phyloP scores from a whole-genome alignment of 2,113 vertebrate genomes.

The Rhizomys pruinosus region DNA sequence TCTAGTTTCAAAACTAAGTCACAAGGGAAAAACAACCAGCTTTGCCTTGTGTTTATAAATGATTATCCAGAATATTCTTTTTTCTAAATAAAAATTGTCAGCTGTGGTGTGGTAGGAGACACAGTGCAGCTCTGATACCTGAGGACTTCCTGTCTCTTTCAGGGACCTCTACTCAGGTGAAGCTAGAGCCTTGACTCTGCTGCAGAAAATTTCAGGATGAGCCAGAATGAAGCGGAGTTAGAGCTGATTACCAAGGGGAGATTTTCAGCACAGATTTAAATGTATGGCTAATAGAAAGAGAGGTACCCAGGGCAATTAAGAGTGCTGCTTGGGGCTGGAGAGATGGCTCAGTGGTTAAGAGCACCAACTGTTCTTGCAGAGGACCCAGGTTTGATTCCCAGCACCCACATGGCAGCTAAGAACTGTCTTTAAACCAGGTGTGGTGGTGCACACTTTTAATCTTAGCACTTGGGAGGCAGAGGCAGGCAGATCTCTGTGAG shows the following conservation, averaged over 20 bases:
- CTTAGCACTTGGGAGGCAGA: too few relatives aligned
- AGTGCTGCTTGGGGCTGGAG: background rate
- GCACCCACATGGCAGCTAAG: background rate
- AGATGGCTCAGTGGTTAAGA: background rate
- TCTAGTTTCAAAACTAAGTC: background rate
- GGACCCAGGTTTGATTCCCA: background rate
- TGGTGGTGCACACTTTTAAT: too few relatives aligned
- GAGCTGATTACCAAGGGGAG: background rate
- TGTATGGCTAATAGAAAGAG: background rate
- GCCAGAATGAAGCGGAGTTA: background rate
- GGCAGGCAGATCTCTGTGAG: too few relatives aligned
- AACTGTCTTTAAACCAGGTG: background rate
- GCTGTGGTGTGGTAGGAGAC: background rate
- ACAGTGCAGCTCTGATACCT: background rate
- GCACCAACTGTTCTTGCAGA: background rate
- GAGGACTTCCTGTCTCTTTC: background rate
- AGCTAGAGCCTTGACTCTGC: background rate
- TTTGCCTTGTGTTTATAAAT: background rate
- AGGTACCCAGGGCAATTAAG: background rate
- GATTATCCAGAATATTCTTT: background rate
- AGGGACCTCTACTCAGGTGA: background rate
- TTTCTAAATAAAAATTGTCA: slow-evolving; percentile 11
- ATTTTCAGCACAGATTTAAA: background rate
- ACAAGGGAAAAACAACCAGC: background rate
- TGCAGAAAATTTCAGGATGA: background rate